Base-by-base conservation (phyloP, 1,140 invertebrate species). In the Rhyacophila brunnea region DNA sequence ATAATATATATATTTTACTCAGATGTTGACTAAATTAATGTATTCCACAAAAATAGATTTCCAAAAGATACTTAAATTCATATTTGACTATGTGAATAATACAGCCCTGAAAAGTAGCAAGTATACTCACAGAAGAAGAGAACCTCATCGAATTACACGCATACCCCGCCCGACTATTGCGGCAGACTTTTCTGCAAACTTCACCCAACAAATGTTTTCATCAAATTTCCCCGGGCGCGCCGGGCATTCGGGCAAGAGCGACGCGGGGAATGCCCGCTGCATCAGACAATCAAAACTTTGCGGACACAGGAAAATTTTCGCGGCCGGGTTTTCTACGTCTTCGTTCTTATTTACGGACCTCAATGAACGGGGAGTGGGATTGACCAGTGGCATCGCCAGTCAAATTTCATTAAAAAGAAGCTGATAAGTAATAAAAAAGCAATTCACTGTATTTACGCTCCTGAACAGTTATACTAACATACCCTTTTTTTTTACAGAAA, bases 231-330 rank as follows among this genome's bases (percentile, higher is more conserved):
- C 35, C 42, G 34, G 44, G 23, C 44, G 51, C 52, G 49, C 32
- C 15, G 49, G 42, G 45, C 43, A 45, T 45, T 45, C 18, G 13
- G 6, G 14, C 38, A 4, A n/a, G 38, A 28, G 23, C 23, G 23
- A 28, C 23, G 23, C 14, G 9, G 36, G 40, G 57, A 56, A 64
- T 64, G 62, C 57, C 61, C 34, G 46, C 52, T 64, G 62, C 62
- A 64, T 40, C 57, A 48, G 56, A 59, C 62, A 64, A 64, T 64
- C 62, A 64, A 64, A 64, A 64, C 62, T 64, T 64, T 64, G 56
- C 62, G 52, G 57, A 59, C 57, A 52, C 28, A 42, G 57, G 44
- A 52, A 59, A n/a, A 59, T 64, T 56, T 59, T 54, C 49, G 32
- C 32, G 32, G 20, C 23, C 11, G 45, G 48, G 52, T 18, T 63